Conservation (phyloP, 1,140 invertebrate species). For the Micrasema longulum region DNA sequence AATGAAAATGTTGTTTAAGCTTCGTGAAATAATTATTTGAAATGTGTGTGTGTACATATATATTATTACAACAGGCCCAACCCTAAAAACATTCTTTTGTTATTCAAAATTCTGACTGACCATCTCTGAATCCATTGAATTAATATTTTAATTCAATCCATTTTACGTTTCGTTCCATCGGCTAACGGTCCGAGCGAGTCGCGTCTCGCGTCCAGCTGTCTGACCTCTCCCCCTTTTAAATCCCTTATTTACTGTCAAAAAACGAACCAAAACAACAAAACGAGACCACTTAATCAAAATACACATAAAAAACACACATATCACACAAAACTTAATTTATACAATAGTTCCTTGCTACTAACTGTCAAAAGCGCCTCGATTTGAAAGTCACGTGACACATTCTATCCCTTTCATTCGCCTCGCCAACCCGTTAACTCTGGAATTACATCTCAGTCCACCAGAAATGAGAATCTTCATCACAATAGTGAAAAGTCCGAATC, state of each 20-base stretch:
- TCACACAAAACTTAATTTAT: neutral
- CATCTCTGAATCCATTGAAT: no score
- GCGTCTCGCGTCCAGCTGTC: neutral
- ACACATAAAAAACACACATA: neutral
- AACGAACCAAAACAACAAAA: neutral
- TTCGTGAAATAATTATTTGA: no score
- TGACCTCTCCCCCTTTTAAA: neutral
- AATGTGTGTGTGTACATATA: no score
- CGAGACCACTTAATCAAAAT: neutral
- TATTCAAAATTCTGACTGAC: no score
- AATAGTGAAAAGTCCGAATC: neutral
- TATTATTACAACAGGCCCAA: no score
- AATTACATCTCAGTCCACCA: conserved; percentile 3
- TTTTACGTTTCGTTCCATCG: conserved; percentile 26
- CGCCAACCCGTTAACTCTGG: conserved; percentile 10
- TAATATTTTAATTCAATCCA: conserved; percentile 14
- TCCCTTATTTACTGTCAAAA: neutral
- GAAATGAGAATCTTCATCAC: neutral
- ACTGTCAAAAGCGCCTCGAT: neutral
- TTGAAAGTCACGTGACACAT: no score
- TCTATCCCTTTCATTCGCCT: neutral
- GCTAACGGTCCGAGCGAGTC: conserved; percentile 14
- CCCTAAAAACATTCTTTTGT: no score
- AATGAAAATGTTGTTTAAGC: no score
- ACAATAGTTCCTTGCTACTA: neutral